phyloP scores from a whole-genome alignment of 23 tunicate species.

The Phallusia fumigata region DNA sequence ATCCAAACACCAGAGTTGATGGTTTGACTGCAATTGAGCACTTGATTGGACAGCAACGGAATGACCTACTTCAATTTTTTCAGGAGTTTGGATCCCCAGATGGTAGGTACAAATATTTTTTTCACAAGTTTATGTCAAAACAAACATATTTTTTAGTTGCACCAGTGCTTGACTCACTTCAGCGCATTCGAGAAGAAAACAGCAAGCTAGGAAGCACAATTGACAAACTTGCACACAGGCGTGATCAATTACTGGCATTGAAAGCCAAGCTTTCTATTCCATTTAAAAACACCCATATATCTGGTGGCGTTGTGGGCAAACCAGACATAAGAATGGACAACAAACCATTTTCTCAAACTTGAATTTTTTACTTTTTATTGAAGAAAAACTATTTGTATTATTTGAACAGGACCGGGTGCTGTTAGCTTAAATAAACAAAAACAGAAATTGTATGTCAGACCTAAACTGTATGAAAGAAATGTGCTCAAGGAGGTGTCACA shows the following conservation, averaged over 20 bases:
- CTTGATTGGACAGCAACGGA: constrained; percentile 43
- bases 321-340: not conserved
- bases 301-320: not conserved
- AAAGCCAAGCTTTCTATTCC: constrained; percentile 58
- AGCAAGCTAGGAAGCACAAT: constrained; percentile 36
- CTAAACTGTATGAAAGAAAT: not conserved
- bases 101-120: not conserved
- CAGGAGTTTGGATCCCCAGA: constrained; percentile 58
- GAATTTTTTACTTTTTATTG: not conserved
- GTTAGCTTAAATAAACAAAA: too few relatives aligned
- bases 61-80: constrained; percentile 55
- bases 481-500: not conserved
- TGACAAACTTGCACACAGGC: constrained; percentile 55
- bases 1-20: constrained; percentile 19
- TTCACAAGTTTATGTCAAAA: not conserved
- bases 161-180: constrained; percentile 42
- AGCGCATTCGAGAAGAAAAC: constrained; percentile 54
- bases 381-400: too few relatives aligned
- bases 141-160: constrained; percentile 37
- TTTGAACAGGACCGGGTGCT: too few relatives aligned
- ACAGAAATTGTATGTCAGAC: not conserved
- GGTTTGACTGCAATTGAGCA: constrained; percentile 70
- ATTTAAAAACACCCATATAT: not conserved
- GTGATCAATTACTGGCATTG: constrained; percentile 58
- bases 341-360: constrained; percentile 7